Percentiles rank a stretch among this genome's conserved stretches.
Evolutionary conservation across 2,888 invertebrate genomes (phyloP).

Genomic region (Callimorpha dominula): DNA sequence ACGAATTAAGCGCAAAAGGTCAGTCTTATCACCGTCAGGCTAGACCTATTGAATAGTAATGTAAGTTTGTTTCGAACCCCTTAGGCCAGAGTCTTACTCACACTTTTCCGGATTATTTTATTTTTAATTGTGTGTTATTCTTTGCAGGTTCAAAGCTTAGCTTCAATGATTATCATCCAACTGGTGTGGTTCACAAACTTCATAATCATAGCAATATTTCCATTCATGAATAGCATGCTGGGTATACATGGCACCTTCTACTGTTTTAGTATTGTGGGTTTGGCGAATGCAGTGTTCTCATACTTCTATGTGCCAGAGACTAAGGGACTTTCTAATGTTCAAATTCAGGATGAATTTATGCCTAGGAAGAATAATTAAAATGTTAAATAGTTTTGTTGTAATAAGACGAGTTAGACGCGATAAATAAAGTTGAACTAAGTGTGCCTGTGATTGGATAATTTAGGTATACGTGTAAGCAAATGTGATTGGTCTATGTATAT

Average conservation of each 20-base stretch:
- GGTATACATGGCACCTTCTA: slow-evolving; percentile 76
- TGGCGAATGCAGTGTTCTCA: slow-evolving; percentile 63
- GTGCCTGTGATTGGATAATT: neutral
- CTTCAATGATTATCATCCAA: slow-evolving; percentile 75
- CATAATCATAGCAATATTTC: slow-evolving; percentile 74
- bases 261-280: slow-evolving; percentile 65
- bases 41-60: too few relatives aligned
- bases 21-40: too few relatives aligned
- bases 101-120: neutral
- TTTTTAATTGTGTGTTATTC: neutral
- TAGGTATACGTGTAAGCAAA: neutral
- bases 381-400: neutral
- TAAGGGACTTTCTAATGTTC: slow-evolving; percentile 75
- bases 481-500: neutral
- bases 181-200: slow-evolving; percentile 81
- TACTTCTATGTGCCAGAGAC: slow-evolving; percentile 79
- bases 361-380: slow-evolving; percentile 40
- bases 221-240: slow-evolving; percentile 61
- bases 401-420: neutral
- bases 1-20: too few relatives aligned
- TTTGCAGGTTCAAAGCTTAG: slow-evolving; percentile 73
- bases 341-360: slow-evolving; percentile 67
- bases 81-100: neutral
- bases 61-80: neutral
- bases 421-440: neutral